Evolutionary conservation across 2,888 invertebrate genomes (phyloP), one percentile per base, ranked within the genome.

Genomic region (Pollenia amentaria): DNA sequence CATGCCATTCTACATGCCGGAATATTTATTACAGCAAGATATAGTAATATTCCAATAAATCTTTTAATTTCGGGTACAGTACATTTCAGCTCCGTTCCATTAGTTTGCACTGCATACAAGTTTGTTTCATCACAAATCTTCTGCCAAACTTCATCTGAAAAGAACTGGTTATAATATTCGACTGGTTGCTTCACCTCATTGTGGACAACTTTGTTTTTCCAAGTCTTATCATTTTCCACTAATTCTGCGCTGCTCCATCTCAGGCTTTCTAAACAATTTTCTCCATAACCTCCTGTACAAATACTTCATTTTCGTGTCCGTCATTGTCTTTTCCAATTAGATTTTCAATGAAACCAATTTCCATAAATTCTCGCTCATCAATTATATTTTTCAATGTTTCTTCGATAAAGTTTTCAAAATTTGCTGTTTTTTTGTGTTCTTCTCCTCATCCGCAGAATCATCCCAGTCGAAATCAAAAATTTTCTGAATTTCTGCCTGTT

Each of bases 61-160:
- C 75, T 83, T 60, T 69, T 79, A 29, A 85, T 85, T 83, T 85
- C 85, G 84, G 64, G 16, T 55, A 81, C 78, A 80, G 65, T 84
- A 60, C 84, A 88, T 83, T 85, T n/a, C n/a, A n/a, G n/a, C n/a
- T n/a, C n/a, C n/a, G n/a, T n/a, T n/a, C n/a, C n/a, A n/a, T n/a
- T n/a, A n/a, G n/a, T n/a, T n/a, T n/a, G n/a, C n/a, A n/a, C n/a
- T n/a, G n/a, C n/a, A n/a, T n/a, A 80, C 44, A 84, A 64, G 70
- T 87, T 78, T 76, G 85, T 84, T 84, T 81, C 85, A 64, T 88
- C 81, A 84, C 81, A 88, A 73, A 85, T 84, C 73, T 73, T 84
- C 76, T 75, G 82, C 84, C 78, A 82, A 48, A 88, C 60, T 82
- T 88, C 81, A 81, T 86, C 88, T 72, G 73, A 55, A 64, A 86